Base-by-base conservation (phyloP, 2,113 vertebrate species). In the Pholis gunnellus region DNA sequence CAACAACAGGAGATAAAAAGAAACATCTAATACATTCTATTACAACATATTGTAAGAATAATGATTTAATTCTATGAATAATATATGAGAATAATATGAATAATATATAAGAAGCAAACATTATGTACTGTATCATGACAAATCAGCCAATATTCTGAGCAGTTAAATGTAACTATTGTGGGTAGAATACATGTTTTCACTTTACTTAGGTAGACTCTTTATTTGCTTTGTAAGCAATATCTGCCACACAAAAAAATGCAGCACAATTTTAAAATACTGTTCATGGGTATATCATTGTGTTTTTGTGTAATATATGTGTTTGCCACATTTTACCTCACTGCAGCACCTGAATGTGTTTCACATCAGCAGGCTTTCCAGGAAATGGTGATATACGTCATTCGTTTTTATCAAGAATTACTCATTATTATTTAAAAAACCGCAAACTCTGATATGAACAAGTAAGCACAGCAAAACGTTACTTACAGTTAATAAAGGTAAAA, bases 1-100 rank as follows among this genome's bases (percentile, higher is more conserved):
- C 46, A 63, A 40, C 44, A 63, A 75, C 18, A 76, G 27, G 57
- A 60, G 83, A 78, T 65, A 71, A 74, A 73, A 66, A 34, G 6
- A 61, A 79, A 77, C 22, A 46, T 25, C 5, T 22, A 42, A 75
- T 27, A 50, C 14, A 34, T 57, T 72, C 27, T 40, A 7, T 76
- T 20, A 25, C 14, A 69, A 86, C 7, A 63, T 52, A 65, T 34
- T 75, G 25, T 40, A 31, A 73, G 18, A 68, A 36, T 6, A 64
- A 52, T 17, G 10, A 56, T 71, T 36, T 48, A 22, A 78, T 80
- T 68, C 9, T 7, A 66, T 81, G 48, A 71, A 67, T 77, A 25
- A 25, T 40, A 38, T 34, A 34, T 6, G 6, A 34, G 20, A 78
- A 0, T n/a, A n/a, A n/a, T 7, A 66, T 81, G 48, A 71, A 67